Conservation (phyloP, 2,888 invertebrate species). For the Argyresthia albistria region DNA sequence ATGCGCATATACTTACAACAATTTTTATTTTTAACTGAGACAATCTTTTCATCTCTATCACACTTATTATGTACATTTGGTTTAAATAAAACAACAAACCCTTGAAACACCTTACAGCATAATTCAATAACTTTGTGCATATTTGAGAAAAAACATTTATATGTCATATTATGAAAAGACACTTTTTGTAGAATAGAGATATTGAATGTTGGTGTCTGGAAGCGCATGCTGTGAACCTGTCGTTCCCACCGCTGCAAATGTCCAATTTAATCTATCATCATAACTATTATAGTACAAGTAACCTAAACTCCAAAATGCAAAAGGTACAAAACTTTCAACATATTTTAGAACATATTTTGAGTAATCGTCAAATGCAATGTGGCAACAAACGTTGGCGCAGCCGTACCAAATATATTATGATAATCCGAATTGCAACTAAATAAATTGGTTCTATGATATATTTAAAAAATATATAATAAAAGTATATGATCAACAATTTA, state of each 20-base stretch:
- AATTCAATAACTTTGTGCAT: slow-evolving; percentile 68
- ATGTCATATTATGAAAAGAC: slow-evolving; percentile 32
- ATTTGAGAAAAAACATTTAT: slow-evolving; percentile 58
- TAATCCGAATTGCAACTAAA: not conserved
- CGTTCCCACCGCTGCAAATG: slow-evolving; percentile 27
- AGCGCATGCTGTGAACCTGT: slow-evolving; percentile 22
- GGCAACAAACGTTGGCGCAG: slow-evolving; percentile 11
- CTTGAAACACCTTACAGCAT: slow-evolving; percentile 57
- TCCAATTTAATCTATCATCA: slow-evolving; percentile 24
- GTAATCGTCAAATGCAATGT: slow-evolving; percentile 27
- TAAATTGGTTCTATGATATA: not conserved
- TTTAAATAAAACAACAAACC: slow-evolving; percentile 70
- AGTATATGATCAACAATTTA: not conserved
- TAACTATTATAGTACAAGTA: slow-evolving; percentile 29
- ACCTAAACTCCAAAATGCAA: slow-evolving; percentile 48
- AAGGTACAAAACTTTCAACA: slow-evolving; percentile 37
- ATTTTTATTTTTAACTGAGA: slow-evolving; percentile 69
- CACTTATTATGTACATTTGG: slow-evolving; percentile 71
- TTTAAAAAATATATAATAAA: not conserved
- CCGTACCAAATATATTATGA: not conserved
- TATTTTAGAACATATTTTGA: slow-evolving; percentile 27
- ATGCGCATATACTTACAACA: slow-evolving; percentile 53
- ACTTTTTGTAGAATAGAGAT: slow-evolving; percentile 8
- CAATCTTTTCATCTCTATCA: slow-evolving; percentile 66
- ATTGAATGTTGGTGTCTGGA: slow-evolving; percentile 51